Evolutionary conservation across 2,888 invertebrate genomes (phyloP).

Genomic region (Cecidostiba fungosa): DNA sequence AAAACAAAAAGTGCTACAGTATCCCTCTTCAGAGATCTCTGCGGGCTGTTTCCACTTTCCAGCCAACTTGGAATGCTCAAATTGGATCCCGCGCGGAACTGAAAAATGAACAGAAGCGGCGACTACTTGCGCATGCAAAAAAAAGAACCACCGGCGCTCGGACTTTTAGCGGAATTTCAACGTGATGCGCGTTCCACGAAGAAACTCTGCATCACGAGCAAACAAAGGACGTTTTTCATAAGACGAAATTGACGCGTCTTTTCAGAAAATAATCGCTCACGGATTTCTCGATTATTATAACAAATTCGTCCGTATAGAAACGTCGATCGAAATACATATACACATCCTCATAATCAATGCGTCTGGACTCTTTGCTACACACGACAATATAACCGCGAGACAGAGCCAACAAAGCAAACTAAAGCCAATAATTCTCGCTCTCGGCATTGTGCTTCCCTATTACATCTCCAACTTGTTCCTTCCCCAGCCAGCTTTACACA

Average conservation of each 20-base stretch:
- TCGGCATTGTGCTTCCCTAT: conserved; percentile 12
- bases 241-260: not conserved
- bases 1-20: not conserved
- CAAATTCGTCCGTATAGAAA: not conserved
- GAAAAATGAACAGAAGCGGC: not conserved
- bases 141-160: not conserved
- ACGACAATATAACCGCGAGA: not conserved
- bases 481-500: not conserved
- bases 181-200: not conserved
- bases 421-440: conserved; percentile 13
- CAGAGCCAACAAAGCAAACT: conserved; percentile 6
- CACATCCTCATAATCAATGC: not conserved
- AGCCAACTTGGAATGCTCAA: conserved; percentile 20
- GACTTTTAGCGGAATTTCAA: not conserved
- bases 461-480: conserved; percentile 21
- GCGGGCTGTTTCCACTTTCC: not conserved
- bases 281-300: no score
- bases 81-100: not conserved
- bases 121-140: not conserved
- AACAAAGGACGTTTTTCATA: not conserved
- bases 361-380: not conserved
- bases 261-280: not conserved
- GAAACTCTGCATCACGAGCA: not conserved
- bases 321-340: not conserved
- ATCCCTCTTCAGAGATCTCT: not conserved